These are phyloP conservation scores for Lapara coniferarum DNA, from an alignment of 2,888 invertebrate genomes.

Conservation along the genomic window DNA sequence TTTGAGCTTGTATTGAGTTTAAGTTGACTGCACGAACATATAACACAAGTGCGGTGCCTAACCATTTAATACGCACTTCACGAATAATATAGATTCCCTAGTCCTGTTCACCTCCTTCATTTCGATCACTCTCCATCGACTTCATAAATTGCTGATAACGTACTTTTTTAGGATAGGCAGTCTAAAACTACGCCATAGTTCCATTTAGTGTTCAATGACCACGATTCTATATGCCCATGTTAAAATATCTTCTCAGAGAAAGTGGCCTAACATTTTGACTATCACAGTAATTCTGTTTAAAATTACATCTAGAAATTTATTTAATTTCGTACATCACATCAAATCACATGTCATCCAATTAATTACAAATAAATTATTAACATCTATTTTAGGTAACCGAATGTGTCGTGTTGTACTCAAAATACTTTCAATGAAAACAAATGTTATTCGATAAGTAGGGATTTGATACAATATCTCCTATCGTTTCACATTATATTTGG, in stretches of 20 bases:
- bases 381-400: constrained; percentile 20
- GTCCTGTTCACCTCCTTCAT: too few species aligned
- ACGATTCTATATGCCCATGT: background rate
- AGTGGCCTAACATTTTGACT: constrained; percentile 3
- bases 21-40: too few species aligned
- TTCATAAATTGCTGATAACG: too few species aligned
- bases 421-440: background rate
- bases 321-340: constrained; percentile 14
- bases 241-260: constrained; percentile 10
- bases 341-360: constrained; percentile 20
- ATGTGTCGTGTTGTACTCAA: constrained; percentile 15
- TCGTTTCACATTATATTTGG: background rate
- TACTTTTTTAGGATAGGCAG: too few species aligned
- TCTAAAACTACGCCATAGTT: too few species aligned
- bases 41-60: too few species aligned
- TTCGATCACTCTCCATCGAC: too few species aligned
- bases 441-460: too few species aligned
- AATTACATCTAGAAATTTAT: constrained; percentile 4
- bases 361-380: constrained; percentile 24
- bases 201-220: background rate
- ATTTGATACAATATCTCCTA: too few species aligned
- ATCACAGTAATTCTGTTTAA: constrained; percentile 20
- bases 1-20: too few species aligned
- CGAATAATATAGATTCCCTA: too few species aligned
- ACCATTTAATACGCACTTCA: too few species aligned